A percentile compares a stretch with the other conserved stretches of the same genome.
These are phyloP conservation scores for Drosophila emarginata DNA, from an alignment of 2,888 invertebrate species.

Conservation along the genomic window DNA sequence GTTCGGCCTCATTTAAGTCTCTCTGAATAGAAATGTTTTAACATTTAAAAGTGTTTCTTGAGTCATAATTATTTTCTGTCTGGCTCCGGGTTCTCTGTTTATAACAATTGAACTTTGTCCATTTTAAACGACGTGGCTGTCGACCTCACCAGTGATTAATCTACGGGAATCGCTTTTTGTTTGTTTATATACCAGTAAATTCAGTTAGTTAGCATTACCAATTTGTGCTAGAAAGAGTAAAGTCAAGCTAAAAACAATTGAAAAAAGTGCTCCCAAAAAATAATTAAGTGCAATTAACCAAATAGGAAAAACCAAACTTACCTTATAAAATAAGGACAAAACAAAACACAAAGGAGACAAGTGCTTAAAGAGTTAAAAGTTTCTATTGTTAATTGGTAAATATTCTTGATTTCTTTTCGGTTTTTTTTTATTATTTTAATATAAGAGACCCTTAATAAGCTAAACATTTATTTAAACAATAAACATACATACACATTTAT, in stretches of 20 bases:
- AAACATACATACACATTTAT: slow-evolving; percentile 52
- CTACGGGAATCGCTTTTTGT: slow-evolving; percentile 19
- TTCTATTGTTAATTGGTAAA: slow-evolving; percentile 32
- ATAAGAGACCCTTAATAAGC: slow-evolving; percentile 57
- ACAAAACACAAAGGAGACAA: background rate
- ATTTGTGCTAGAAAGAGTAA: slow-evolving; percentile 48
- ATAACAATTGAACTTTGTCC: slow-evolving; percentile 60
- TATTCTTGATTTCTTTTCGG: slow-evolving; percentile 21
- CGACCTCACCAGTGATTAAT: slow-evolving; percentile 28
- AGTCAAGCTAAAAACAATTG: slow-evolving; percentile 48
- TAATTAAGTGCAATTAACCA: slow-evolving; percentile 20
- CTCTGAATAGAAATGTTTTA: background rate
- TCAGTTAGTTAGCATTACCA: slow-evolving; percentile 53
- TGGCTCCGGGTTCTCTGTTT: slow-evolving; percentile 33
- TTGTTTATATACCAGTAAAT: slow-evolving; percentile 13
- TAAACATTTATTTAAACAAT: slow-evolving; percentile 74
- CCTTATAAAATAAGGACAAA: slow-evolving; percentile 12
- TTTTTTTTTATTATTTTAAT: slow-evolving; percentile 48
- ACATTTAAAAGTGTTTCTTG: slow-evolving; percentile 37
- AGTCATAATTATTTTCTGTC: slow-evolving; percentile 60
- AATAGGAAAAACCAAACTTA: slow-evolving; percentile 17
- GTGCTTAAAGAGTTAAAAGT: slow-evolving; percentile 16
- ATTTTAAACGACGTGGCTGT: slow-evolving; percentile 29
- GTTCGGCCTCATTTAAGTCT: slow-evolving; percentile 5
- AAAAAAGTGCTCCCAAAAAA: slow-evolving; percentile 23